Evolutionary conservation across 2,797 vertebrate species (phyloP), one percentile per base, ranked within the genome.

Genomic region (Squalus acanthias): DNA sequence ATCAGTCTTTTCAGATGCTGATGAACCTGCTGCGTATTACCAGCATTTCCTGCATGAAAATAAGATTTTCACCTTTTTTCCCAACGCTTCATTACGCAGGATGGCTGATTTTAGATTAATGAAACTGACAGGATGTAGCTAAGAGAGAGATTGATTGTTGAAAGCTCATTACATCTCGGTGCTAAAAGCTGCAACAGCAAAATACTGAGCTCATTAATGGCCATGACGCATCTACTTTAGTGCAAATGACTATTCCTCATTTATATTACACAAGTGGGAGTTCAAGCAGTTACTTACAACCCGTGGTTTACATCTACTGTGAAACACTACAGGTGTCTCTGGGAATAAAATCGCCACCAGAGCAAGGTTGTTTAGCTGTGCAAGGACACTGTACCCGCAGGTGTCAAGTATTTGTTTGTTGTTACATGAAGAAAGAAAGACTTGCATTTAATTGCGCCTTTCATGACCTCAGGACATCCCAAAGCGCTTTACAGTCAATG

Each of bases 201-300:
- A 76, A 74, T 57, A 33, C 50, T 74, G 70, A 69, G 94, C 26
- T n/a, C 72, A 53, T 95, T 60, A 76, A 95, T 57, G 15, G 50
- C 70, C 70, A 53, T 76, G 46, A 57, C 94, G 26, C 24, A 74
- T 46, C 26, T 33, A 2, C 70, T 60, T 26, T 15, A 76, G 53
- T 57, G 29, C 12, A 8, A 95, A 57, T 95, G 67, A 74, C 50
- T 22, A 95, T n/a, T 33, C 12, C 50, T 95, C 94, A 76, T 76
- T 76, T 76, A 95, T 76, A 95, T 57, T 60, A 46, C 46, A 57
- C 94, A 57, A 20, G 70, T 95, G 94, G 69, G 94, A 95, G 70
- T 26, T 76, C 50, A n/a, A 57, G 29, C 20, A 13, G 67, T 29
- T 70, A 72, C 65, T 95, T 50, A 29, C 1, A n/a, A 95, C 50